phyloP scores from a whole-genome alignment of 2,888 invertebrate genomes.

The Priapulus caudatus region DNA sequence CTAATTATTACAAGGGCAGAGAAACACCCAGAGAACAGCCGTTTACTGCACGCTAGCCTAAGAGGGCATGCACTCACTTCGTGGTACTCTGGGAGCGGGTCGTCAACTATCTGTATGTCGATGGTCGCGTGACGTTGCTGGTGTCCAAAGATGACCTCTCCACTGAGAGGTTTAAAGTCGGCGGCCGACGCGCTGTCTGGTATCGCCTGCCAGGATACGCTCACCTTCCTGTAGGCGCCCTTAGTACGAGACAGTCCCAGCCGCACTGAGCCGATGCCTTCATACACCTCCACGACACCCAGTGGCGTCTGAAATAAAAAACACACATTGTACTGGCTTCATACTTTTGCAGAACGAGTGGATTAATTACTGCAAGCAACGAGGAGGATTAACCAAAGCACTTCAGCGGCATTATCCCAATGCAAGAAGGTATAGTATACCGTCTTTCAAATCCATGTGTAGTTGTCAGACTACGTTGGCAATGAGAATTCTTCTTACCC shows the following conservation, averaged over 20 bases:
- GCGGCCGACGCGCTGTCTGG: slow-evolving; percentile 28
- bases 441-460: too few relatives aligned
- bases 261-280: slow-evolving; percentile 27
- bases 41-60: too few relatives aligned
- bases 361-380: neutral
- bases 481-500: slow-evolving; percentile 28
- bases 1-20: too few relatives aligned
- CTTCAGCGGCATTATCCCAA: too few relatives aligned
- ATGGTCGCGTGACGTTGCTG: slow-evolving; percentile 27
- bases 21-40: too few relatives aligned
- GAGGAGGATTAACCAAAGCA: too few relatives aligned
- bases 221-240: slow-evolving; percentile 29
- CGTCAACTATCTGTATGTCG: slow-evolving; percentile 31
- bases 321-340: neutral
- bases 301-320: slow-evolving; percentile 29
- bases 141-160: slow-evolving; percentile 27
- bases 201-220: slow-evolving; percentile 32
- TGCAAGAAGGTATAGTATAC: too few relatives aligned
- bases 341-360: neutral
- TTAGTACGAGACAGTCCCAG: slow-evolving; percentile 27
- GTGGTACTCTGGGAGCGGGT: slow-evolving; percentile 28
- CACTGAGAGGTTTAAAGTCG: slow-evolving; percentile 31
- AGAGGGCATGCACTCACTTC: slow-evolving; percentile 32
- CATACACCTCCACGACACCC: slow-evolving; percentile 33
- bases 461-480: too few relatives aligned